phyloP scores from a whole-genome alignment of 2,797 vertebrate species.

The Chaetodon trifasciatus region DNA sequence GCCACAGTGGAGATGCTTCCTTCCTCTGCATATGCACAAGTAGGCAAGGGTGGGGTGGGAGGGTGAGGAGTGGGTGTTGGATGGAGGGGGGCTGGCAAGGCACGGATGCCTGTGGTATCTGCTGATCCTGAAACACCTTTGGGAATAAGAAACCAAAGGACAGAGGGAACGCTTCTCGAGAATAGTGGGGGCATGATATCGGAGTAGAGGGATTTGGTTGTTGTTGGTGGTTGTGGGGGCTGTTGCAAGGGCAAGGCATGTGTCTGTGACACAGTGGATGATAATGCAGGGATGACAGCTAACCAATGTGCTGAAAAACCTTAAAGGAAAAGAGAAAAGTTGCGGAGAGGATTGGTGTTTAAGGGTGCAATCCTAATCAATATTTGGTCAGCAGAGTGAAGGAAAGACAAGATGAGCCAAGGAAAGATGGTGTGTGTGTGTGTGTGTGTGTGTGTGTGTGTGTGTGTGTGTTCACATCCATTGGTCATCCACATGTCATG shows the following conservation, averaged over 20 bases:
- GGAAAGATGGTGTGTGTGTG: constrained; percentile 7
- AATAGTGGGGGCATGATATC: constrained; percentile 53
- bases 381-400: constrained; percentile 31
- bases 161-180: constrained; percentile 57
- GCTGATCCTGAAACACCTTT: constrained; percentile 81
- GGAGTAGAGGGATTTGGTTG: constrained; percentile 58
- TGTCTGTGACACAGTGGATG: constrained; percentile 64
- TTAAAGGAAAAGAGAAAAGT: constrained; percentile 14
- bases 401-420: constrained; percentile 3
- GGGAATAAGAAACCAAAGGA: constrained; percentile 78
- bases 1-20: constrained; percentile 78
- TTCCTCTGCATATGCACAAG: constrained; percentile 89
- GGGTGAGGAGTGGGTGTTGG: constrained; percentile 40
- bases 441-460: constrained; percentile 2
- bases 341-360: constrained; percentile 23
- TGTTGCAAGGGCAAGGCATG: constrained; percentile 51
- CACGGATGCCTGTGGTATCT: constrained; percentile 67
- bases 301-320: constrained; percentile 41
- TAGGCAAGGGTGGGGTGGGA: constrained; percentile 68
- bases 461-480: constrained; percentile 1
- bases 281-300: constrained; percentile 54
- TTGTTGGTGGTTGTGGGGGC: constrained; percentile 22
- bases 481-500: constrained; percentile 28
- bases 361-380: constrained; percentile 28
- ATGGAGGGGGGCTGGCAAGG: constrained; percentile 35